These are phyloP conservation scores for Falco rusticolus DNA, from an alignment of 2,797 vertebrate genomes.

Conservation along the genomic window DNA sequence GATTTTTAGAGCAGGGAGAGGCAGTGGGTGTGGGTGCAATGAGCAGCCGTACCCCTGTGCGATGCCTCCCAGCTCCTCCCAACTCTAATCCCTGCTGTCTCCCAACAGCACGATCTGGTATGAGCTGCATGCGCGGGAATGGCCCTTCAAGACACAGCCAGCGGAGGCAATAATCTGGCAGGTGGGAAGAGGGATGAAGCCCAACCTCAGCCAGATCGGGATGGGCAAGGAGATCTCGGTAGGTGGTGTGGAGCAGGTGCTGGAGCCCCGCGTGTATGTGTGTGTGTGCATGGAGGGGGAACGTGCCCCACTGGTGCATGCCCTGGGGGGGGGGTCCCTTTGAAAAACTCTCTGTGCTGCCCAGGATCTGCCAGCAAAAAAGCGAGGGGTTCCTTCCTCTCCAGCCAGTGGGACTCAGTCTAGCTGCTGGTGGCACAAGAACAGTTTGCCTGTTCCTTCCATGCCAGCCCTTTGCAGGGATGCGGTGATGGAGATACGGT, in stretches of 20 bases:
- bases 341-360: neutral
- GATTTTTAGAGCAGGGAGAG: neutral
- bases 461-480: neutral
- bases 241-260: conserved; percentile 33
- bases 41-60: rapidly evolving
- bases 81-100: neutral
- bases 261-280: neutral
- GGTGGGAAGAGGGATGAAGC: conserved; percentile 94
- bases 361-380: neutral
- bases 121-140: conserved; percentile 95
- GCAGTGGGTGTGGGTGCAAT: rapidly evolving
- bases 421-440: neutral
- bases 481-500: neutral
- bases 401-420: neutral
- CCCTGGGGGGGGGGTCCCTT: too few species aligned
- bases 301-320: rapidly evolving
- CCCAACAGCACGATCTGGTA: conserved; percentile 95
- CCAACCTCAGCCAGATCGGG: conserved; percentile 95
- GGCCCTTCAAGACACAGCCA: conserved; percentile 98
- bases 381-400: too few species aligned
- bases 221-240: conserved; percentile 99
- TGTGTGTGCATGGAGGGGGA: neutral
- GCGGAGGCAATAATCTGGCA: conserved; percentile 99
- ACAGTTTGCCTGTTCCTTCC: rapidly evolving
- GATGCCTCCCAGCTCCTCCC: neutral